Conservation (phyloP, 2,797 vertebrate species). For the Sarcoramphus papa region DNA sequence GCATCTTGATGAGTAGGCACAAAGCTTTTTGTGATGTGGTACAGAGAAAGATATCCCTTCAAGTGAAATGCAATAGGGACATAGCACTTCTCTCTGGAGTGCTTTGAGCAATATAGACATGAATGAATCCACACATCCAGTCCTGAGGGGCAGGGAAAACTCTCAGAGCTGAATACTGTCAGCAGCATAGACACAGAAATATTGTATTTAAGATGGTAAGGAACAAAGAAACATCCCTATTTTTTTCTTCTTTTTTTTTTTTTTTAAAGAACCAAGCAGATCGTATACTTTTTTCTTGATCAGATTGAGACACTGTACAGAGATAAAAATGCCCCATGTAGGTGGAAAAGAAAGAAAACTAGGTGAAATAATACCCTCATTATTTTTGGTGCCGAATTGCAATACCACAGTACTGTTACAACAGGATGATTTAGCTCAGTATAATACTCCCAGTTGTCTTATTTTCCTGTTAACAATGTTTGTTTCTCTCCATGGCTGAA, state of each 20-base stretch:
- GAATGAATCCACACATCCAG: background rate
- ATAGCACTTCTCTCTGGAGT: background rate
- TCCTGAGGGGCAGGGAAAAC: background rate
- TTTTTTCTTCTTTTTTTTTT: background rate
- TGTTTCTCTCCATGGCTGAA: background rate
- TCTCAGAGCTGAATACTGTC: background rate
- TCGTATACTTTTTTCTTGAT: background rate
- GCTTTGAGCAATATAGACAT: background rate
- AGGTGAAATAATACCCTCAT: background rate
- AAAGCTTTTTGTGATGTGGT: background rate
- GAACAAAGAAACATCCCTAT: background rate
- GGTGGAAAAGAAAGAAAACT: background rate
- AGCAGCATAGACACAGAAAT: background rate
- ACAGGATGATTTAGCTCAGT: background rate
- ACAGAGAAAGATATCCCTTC: background rate
- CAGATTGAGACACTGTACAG: background rate
- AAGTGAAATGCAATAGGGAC: background rate
- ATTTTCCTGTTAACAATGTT: constrained; percentile 22
- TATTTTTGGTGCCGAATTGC: constrained; percentile 13
- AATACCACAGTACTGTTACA: background rate
- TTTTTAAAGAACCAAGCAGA: background rate
- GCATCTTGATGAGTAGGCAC: background rate
- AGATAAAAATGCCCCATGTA: background rate
- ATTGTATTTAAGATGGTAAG: background rate
- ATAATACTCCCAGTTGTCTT: background rate